Evolutionary conservation across 1,140 invertebrate genomes (phyloP), one percentile per base, ranked within the genome.

Genomic region (Meloidogyne exigua): DNA sequence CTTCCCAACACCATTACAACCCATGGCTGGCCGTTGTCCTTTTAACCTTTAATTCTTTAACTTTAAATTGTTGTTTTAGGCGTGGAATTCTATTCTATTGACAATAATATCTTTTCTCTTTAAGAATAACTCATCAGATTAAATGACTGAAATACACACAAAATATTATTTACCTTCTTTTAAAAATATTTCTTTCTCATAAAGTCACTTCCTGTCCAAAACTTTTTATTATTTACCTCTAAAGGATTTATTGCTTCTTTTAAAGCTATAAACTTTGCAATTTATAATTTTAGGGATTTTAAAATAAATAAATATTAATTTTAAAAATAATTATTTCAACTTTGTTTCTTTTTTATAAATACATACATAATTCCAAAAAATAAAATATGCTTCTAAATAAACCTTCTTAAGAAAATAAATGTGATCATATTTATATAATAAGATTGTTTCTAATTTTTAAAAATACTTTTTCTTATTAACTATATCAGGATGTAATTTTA

Each of bases 61-160:
- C 36, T 39, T 39, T 39, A n/a, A 57, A 57, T 57, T 57, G 49
- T 57, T 57, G 49, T 57, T 57, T 57, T 57, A 57, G 49, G 49
- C 49, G 49, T 57, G 49, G 49, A 57, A 57, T 57, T 57, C 15
- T 49, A 18, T 49, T 18, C 18, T n/a, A n/a, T 21, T 57, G 49
- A 57, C 49, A 57, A 57, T 57, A n/a, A n/a, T 12, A 4, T 32
- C 7, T 32, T 57, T 57, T 57, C 5, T n/a, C 21, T 57, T 57
- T 39, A 9, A 39, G 21, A 57, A 57, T n/a, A 57, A 57, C 49
- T n/a, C 49, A 57, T 9, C 18, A n/a, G 49, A 57, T 57, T 57
- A 57, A 57, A 57, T 57, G 18, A 57, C n/a, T 57, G 18, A 57
- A 32, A 32, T 4, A 49, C n/a, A n/a, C n/a, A n/a, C 44, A 49